These are phyloP conservation scores for Antechinus flavipes DNA, from an alignment of 2,113 vertebrate genomes.

Conservation along the genomic window DNA sequence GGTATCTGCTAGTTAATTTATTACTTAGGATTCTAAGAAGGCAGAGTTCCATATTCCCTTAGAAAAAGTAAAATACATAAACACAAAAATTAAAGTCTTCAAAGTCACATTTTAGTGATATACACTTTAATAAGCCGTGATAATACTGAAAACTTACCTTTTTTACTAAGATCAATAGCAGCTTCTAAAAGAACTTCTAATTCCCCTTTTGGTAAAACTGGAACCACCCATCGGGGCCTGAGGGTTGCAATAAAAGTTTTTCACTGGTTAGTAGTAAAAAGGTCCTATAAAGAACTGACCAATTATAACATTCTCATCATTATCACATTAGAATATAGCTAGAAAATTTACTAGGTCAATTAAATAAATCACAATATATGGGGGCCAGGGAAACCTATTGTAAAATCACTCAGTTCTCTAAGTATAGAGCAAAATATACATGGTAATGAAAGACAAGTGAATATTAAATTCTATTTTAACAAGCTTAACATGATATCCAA, in stretches of 20 bases:
- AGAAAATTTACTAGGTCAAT: neutral
- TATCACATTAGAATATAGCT: neutral
- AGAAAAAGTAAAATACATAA: neutral
- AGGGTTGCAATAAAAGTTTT: slow-evolving; percentile 59
- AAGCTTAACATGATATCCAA: neutral
- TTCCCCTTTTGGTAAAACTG: slow-evolving; percentile 99
- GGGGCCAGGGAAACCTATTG: neutral
- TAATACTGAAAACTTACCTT: slow-evolving; percentile 87
- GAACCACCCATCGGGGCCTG: slow-evolving; percentile 99
- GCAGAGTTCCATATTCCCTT: neutral
- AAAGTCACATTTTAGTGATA: neutral
- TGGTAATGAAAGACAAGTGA: neutral
- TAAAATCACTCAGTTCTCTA: neutral
- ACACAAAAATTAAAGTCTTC: neutral
- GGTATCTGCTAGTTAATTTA: neutral
- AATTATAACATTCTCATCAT: slow-evolving; percentile 23
- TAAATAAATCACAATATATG: neutral
- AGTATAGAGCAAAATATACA: neutral
- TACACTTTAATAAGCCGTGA: neutral
- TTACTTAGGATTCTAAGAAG: neutral
- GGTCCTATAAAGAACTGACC: slow-evolving; percentile 38
- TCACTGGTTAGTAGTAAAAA: slow-evolving; percentile 49
- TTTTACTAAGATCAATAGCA: slow-evolving; percentile 99
- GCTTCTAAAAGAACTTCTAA: slow-evolving; percentile 99
- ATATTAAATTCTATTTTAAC: neutral